phyloP scores from a whole-genome alignment of 2,888 invertebrate genomes.

The Falcaria lacertinaria region DNA sequence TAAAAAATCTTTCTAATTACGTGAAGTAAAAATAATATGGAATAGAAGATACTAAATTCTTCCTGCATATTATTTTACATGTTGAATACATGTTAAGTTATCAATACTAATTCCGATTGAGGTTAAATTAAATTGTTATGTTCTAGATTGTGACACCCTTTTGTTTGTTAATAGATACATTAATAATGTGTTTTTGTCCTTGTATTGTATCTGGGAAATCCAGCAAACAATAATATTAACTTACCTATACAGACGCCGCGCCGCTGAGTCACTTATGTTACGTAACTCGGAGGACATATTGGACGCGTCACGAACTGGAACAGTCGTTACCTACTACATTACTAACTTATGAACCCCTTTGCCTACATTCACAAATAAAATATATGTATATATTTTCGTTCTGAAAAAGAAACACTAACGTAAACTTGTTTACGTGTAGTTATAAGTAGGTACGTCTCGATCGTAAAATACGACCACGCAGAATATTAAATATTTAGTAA shows the following conservation, averaged over 20 bases:
- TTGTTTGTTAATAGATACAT: no score
- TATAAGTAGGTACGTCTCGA: no score
- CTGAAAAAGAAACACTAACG: not conserved
- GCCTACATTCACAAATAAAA: slow-evolving; percentile 4
- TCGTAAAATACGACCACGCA: slow-evolving; percentile 15
- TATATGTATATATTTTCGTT: not conserved
- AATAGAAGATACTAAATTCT: no score
- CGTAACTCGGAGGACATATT: slow-evolving; percentile 17
- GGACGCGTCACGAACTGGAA: slow-evolving; percentile 17
- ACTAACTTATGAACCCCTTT: not conserved
- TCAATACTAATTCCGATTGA: no score
- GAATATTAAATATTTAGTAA: no score
- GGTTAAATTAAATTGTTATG: no score
- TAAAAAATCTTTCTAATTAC: no score
- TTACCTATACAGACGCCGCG: slow-evolving; percentile 17
- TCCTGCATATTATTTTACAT: no score
- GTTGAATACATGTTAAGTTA: no score
- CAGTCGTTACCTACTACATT: not conserved
- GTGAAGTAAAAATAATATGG: no score
- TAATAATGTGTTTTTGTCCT: not conserved
- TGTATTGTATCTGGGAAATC: not conserved
- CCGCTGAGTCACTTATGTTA: slow-evolving; percentile 27
- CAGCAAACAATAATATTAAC: slow-evolving; percentile 12
- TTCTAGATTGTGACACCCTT: no score
- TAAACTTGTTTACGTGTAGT: not conserved